Conservation (phyloP, 2,888 invertebrate genomes). For the Torymus auratus region DNA sequence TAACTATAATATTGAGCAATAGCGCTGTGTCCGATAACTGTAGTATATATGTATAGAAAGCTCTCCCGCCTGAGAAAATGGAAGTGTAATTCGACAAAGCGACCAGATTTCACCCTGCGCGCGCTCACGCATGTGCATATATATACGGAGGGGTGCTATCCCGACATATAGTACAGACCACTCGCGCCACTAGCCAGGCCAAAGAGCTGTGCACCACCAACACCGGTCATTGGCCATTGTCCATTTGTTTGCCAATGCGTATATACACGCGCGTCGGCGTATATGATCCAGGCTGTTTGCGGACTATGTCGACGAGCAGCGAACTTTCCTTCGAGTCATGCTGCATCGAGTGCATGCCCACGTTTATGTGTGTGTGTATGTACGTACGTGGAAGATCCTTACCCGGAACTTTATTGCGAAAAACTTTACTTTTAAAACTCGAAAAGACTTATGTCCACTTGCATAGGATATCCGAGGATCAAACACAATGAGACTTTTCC, state of each 20-base stretch:
- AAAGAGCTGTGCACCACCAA: too few relatives aligned
- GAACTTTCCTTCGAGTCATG: constrained; percentile 25
- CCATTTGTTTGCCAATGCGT: constrained; percentile 60
- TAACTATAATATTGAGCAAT: too few relatives aligned
- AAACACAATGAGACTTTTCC: neutral
- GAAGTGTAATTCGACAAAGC: neutral
- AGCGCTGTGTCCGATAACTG: too few relatives aligned
- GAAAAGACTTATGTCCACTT: constrained; percentile 40
- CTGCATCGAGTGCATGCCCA: neutral
- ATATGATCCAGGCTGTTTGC: constrained; percentile 44
- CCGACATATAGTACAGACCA: too few relatives aligned
- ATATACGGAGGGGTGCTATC: too few relatives aligned
- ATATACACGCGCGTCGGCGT: constrained; percentile 11
- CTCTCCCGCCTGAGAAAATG: too few relatives aligned
- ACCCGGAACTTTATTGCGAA: constrained; percentile 29
- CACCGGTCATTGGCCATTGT: constrained; percentile 61
- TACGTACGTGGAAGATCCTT: constrained; percentile 14
- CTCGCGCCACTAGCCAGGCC: too few relatives aligned
- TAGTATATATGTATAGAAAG: too few relatives aligned
- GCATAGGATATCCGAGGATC: neutral
- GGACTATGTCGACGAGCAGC: constrained; percentile 11
- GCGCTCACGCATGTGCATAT: neutral
- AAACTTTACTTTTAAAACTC: constrained; percentile 41
- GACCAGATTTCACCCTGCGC: neutral
- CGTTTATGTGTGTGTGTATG: neutral